Evolutionary conservation across 2,888 invertebrate species (phyloP).

Genomic region (Idaea dimidiata): DNA sequence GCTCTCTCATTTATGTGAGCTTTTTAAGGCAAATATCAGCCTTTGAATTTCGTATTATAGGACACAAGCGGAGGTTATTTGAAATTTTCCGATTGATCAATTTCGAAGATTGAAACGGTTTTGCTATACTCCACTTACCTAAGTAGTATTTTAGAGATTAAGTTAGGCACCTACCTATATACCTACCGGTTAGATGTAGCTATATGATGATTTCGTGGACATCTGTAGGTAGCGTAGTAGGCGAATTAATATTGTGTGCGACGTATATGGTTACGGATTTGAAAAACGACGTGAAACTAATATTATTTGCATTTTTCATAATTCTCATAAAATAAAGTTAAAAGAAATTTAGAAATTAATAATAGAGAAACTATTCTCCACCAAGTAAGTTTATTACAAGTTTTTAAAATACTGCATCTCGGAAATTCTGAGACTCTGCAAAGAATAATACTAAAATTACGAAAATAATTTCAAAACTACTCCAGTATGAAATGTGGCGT

Average conservation of each 20-base stretch:
- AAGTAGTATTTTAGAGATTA: background rate
- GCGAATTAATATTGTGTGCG: too few species aligned
- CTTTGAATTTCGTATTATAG: slow-evolving; percentile 14
- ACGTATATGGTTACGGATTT: background rate
- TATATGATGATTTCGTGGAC: too few species aligned
- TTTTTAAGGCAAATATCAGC: slow-evolving; percentile 28
- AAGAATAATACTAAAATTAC: background rate
- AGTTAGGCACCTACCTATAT: background rate
- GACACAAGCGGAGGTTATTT: slow-evolving; percentile 21
- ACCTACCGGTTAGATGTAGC: background rate
- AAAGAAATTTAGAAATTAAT: background rate
- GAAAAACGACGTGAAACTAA: background rate
- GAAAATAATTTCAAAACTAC: background rate
- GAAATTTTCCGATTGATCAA: slow-evolving; percentile 28
- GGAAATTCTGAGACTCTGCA: background rate
- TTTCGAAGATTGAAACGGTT: slow-evolving; percentile 25
- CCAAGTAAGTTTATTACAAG: background rate
- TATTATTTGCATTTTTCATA: too few species aligned
- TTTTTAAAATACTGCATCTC: background rate
- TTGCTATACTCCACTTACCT: background rate
- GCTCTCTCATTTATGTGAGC: slow-evolving; percentile 34
- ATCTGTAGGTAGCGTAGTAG: too few species aligned
- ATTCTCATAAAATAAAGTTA: background rate
- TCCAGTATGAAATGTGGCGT: slow-evolving; percentile 16
- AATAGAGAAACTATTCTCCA: background rate